These are phyloP conservation scores for Polyommatus icarus DNA, from an alignment of 2,888 invertebrate genomes.

Conservation along the genomic window DNA sequence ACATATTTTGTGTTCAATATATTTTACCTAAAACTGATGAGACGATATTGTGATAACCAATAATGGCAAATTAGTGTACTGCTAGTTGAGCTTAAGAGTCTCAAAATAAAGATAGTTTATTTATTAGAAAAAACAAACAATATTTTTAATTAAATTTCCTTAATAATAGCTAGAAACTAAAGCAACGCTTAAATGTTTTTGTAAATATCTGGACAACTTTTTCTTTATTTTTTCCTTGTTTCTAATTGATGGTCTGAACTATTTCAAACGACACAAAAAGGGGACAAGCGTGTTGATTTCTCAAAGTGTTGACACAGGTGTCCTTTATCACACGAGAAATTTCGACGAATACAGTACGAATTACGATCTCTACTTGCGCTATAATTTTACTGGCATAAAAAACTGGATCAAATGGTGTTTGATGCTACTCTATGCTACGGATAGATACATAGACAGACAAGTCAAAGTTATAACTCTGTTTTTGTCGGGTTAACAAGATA, in stretches of 20 bases:
- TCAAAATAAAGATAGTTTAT: too few relatives aligned
- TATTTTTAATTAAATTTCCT: too few relatives aligned
- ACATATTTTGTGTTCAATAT: too few relatives aligned
- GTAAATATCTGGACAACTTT: not conserved
- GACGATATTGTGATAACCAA: too few relatives aligned
- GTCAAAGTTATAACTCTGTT: too few relatives aligned
- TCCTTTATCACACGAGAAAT: not conserved
- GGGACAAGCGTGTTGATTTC: not conserved
- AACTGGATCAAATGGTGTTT: not conserved
- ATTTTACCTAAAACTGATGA: not conserved
- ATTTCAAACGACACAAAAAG: not conserved
- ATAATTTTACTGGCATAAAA: not conserved
- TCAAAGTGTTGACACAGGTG: conserved; percentile 9
- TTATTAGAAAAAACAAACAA: too few relatives aligned
- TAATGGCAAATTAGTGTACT: too few relatives aligned
- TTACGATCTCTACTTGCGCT: not conserved
- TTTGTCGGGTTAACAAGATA: not conserved
- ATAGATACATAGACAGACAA: too few relatives aligned
- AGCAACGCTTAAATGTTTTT: too few relatives aligned
- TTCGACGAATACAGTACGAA: not conserved
- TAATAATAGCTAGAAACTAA: too few relatives aligned
- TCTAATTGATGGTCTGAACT: not conserved
- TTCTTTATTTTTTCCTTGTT: not conserved
- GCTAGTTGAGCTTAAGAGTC: too few relatives aligned
- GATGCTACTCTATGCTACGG: too few relatives aligned